Evolutionary conservation across 1,140 invertebrate species (phyloP), one percentile per base, ranked within the genome.

Genomic region (Orussus abietinus): DNA sequence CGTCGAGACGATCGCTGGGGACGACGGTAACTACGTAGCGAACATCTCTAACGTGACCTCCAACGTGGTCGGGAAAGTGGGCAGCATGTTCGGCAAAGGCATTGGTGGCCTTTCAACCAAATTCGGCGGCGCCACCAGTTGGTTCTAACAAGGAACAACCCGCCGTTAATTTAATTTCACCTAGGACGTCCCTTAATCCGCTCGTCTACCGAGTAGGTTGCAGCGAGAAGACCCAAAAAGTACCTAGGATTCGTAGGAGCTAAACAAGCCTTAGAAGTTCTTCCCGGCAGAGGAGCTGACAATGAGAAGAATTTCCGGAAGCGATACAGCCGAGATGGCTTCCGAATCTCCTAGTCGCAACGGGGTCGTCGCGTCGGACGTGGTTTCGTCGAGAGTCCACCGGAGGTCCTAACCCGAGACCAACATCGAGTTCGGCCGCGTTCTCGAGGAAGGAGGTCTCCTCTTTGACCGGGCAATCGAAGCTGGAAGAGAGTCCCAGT

Each of bases 61-160:
- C 32, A 84, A 85, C 51, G 84, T 88, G 43, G 84, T 84, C 33
- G 86, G 84, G 20, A 79, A 82, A 60, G 80, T 92, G 56, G 85
- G 86, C 49, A 86, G 83, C 64, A 85, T 90, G 62, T 84, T 90
- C 55, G 86, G 88, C 30, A 88, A 88, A 66, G 85, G 86, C 40
- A 82, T 89, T 42, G 86, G 86, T 44, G 86, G 87, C 48, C 76
- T 90, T 52, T 86, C 86, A 52, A 85, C 84, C 33, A 90, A 90
- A 73, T 77, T 88, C 35, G 84, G 86, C 15, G 81, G 81, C 59
- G 81, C 82, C 26, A 76, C 66, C 49, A 78, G 80, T 63, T 83
- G 81, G 82, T 85, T 85, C 73, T 84, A 82, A 64, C 38, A 3
- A 38, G 35, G 31, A 34, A n/a, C n/a, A n/a, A n/a, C n/a, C n/a